phyloP scores from a whole-genome alignment of 1,140 invertebrate genomes.

The Drosophila obscura region DNA sequence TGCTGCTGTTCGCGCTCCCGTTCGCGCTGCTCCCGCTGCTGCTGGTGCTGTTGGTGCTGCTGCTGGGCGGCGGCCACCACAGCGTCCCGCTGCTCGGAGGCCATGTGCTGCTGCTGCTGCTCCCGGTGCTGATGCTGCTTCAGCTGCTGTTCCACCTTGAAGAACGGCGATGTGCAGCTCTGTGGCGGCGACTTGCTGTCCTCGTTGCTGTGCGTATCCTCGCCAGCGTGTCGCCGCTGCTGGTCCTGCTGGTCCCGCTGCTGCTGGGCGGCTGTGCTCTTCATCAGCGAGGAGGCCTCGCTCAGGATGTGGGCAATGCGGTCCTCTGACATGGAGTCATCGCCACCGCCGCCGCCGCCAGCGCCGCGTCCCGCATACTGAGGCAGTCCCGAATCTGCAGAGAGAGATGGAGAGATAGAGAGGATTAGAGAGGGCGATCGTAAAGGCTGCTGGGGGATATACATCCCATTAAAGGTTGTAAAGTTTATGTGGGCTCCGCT shows the following conservation, averaged over 20 bases:
- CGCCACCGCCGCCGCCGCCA: slow-evolving; percentile 86
- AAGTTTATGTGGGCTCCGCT: slow-evolving; percentile 48
- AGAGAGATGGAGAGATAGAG: slow-evolving; percentile 2
- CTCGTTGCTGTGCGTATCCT: slow-evolving; percentile 89
- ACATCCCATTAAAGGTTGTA: slow-evolving; percentile 68
- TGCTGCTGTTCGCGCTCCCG: slow-evolving; percentile 85
- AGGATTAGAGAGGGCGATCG: slow-evolving; percentile 41
- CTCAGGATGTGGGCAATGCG: slow-evolving; percentile 96
- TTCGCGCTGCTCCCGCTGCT: slow-evolving; percentile 85
- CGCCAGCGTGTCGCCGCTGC: slow-evolving; percentile 62
- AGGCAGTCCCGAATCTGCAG: slow-evolving; percentile 87
- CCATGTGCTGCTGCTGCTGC: slow-evolving; percentile 83
- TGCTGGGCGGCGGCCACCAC: slow-evolving; percentile 87
- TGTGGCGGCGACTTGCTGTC: slow-evolving; percentile 92
- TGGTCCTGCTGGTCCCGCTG: slow-evolving; percentile 55
- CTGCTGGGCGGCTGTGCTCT: slow-evolving; percentile 77
- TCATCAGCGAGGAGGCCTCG: slow-evolving; percentile 92
- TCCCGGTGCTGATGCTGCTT: slow-evolving; percentile 54
- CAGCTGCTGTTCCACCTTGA: slow-evolving; percentile 85
- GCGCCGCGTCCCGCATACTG: slow-evolving; percentile 85
- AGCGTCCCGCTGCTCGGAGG: slow-evolving; percentile 90
- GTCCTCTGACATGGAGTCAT: slow-evolving; percentile 95
- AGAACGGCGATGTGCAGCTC: slow-evolving; percentile 90
- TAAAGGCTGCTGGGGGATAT: slow-evolving; percentile 44
- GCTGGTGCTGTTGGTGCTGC: slow-evolving; percentile 85